Evolutionary conservation across 2,113 vertebrate species (phyloP).

Genomic region (Dasypus novemcinctus): DNA sequence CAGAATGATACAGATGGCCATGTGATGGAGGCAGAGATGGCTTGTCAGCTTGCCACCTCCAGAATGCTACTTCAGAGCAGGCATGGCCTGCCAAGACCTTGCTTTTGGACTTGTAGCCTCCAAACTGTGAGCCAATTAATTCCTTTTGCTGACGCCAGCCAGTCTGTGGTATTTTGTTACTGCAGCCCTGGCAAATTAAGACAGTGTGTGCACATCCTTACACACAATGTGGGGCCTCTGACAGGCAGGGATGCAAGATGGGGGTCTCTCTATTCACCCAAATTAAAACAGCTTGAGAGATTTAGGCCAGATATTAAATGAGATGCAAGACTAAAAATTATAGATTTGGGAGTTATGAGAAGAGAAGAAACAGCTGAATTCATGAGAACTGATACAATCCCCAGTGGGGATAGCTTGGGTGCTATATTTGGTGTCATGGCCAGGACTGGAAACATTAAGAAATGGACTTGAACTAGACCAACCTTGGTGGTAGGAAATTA

Average conservation of each 20-base stretch:
- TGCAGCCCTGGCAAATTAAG: no score
- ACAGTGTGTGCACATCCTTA: not conserved
- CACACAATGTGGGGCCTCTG: not conserved
- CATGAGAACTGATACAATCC: not conserved
- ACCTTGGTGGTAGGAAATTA: not conserved
- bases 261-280: slow-evolving; percentile 17
- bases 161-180: no score
- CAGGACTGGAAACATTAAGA: not conserved
- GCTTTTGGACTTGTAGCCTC: no score
- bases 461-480: not conserved
- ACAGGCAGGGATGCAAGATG: not conserved
- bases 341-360: not conserved
- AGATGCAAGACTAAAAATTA: not conserved
- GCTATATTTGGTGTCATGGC: not conserved
- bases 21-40: no score
- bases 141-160: no score
- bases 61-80: no score
- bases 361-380: not conserved
- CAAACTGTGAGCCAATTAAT: no score
- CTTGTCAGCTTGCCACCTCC: no score
- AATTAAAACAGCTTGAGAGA: not conserved
- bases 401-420: not conserved
- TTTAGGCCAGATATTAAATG: not conserved
- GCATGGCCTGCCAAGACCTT: no score
- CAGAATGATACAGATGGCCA: no score